Evolutionary conservation across 2,797 vertebrate genomes (phyloP), one percentile per base, ranked within the genome.

Genomic region (Neosilurus mollespiculum): DNA sequence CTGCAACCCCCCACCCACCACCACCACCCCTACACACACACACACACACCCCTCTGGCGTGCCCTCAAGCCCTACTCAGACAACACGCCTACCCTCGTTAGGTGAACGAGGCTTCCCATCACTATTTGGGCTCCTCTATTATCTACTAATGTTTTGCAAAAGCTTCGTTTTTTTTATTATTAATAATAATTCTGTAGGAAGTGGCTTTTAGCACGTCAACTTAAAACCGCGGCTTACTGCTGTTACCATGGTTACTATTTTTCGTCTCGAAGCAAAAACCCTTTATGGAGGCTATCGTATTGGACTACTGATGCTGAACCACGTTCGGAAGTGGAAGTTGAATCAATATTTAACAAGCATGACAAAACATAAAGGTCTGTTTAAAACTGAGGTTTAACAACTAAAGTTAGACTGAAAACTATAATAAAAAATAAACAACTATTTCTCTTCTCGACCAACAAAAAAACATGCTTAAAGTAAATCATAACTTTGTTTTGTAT

Each of bases 71-170:
- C 70, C 80, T 54, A 82, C 76, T 85, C 89, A 86, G 83, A 73
- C 64, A 69, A 95, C 92, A 91, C 97, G 96, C 94, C 94, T 93
- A 93, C 90, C 88, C 87, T 93, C 87, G 96, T 97, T 97, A 97
- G 97, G 96, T 90, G 93, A 92, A 71, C 90, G 94, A 94, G 91
- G 93, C 93, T 97, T 97, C 96, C 96, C 96, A 96, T 75, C 56
- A 61, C 58, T 61, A 34, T 24, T n/a, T 49, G 22, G 15, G 37
- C n/a, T 16, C 2, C 3, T 26, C 22, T 49, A 2, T 16, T 15
- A 43, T 62, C 26, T 37, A 8, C 26, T 22, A 37, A 22, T 76
- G 18, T 24, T 62, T n/a, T 15, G 16, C 15, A 56, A 56, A 75
- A 20, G 43, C 8, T 26, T 26, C 4, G 9, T 11, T 9, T 58